Evolutionary conservation across 2,888 invertebrate species (phyloP).

Genomic region (Dynastes grantii): DNA sequence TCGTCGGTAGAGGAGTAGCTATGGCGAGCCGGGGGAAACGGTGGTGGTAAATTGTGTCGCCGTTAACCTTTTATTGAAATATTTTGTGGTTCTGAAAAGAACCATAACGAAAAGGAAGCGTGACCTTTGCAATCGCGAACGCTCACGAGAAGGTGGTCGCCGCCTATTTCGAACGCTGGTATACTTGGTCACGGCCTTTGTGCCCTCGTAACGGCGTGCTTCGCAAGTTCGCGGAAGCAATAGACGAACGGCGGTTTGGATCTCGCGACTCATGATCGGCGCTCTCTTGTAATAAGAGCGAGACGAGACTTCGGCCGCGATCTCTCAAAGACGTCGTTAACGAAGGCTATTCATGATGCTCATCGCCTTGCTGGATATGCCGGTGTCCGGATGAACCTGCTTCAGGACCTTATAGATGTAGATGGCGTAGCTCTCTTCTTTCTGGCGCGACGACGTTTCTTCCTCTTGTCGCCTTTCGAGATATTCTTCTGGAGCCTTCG

Average conservation of each 20-base stretch:
- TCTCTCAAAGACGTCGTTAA: conserved; percentile 82
- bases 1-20: too few species aligned
- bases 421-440: too few species aligned
- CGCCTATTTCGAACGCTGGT: conserved; percentile 58
- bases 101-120: not conserved
- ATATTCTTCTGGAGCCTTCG: too few species aligned
- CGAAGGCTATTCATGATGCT: conserved; percentile 72
- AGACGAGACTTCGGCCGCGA: conserved; percentile 78
- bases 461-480: too few species aligned
- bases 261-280: conserved; percentile 80
- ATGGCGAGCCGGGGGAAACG: too few species aligned
- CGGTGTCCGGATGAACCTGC: conserved; percentile 71
- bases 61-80: not conserved
- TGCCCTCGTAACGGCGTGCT: conserved; percentile 70
- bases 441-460: too few species aligned
- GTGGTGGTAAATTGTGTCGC: too few species aligned
- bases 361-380: conserved; percentile 77
- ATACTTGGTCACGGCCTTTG: conserved; percentile 57
- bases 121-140: not conserved
- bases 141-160: not conserved
- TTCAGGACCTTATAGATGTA: too few species aligned
- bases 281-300: conserved; percentile 77
- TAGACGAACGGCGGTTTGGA: conserved; percentile 80
- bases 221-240: conserved; percentile 82
- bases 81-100: not conserved